phyloP scores from a whole-genome alignment of 2,888 invertebrate species.

The Trissolcus brochymenae region DNA sequence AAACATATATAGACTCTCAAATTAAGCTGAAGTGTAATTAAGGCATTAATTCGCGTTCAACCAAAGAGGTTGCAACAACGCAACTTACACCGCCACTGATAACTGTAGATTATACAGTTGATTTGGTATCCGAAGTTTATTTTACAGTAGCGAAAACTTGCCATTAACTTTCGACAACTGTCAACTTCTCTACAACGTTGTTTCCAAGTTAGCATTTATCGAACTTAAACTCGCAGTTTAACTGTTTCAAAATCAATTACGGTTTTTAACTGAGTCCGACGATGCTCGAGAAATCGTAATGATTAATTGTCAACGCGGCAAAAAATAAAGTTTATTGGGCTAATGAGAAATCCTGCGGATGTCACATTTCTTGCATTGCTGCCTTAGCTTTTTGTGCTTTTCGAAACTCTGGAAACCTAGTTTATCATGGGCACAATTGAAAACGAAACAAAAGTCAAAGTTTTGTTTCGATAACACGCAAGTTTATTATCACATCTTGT shows the following conservation, averaged over 20 bases:
- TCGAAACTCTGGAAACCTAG: background rate
- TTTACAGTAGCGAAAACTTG: constrained; percentile 30
- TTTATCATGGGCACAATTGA: background rate
- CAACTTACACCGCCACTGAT: constrained; percentile 15
- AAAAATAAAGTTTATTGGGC: constrained; percentile 12
- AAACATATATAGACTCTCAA: constrained; percentile 9
- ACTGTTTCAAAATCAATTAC: constrained; percentile 40
- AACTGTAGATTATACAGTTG: constrained; percentile 29
- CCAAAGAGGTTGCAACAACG: background rate
- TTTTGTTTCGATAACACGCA: background rate
- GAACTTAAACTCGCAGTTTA: constrained; percentile 28
- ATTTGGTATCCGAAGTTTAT: constrained; percentile 32
- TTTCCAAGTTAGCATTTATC: constrained; percentile 35
- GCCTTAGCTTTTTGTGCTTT: background rate
- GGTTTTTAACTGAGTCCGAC: constrained; percentile 32
- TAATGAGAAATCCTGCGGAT: constrained; percentile 22
- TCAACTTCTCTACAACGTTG: constrained; percentile 30
- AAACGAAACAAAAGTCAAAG: background rate
- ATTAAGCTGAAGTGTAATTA: constrained; percentile 15
- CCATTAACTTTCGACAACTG: constrained; percentile 33
- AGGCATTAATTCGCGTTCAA: constrained; percentile 4
- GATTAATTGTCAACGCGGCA: constrained; percentile 12
- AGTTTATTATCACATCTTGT: background rate
- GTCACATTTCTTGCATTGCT: background rate
- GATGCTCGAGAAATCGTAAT: constrained; percentile 20